Conservation (phyloP, 2,888 invertebrate genomes). For the Antheraea assamensis region DNA sequence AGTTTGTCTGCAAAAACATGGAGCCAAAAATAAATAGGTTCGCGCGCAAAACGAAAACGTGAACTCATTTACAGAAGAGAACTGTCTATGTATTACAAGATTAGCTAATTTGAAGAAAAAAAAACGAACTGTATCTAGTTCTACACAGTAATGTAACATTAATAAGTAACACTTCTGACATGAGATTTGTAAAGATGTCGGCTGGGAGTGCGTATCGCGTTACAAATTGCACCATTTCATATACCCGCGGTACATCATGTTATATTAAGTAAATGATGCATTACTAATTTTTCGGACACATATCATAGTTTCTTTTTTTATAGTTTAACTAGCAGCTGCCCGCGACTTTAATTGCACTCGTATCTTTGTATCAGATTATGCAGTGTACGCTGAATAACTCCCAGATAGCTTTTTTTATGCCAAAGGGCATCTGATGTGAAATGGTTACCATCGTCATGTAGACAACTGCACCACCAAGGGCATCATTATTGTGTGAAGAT, state of each 20-base stretch:
- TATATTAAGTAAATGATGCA: slow-evolving; percentile 3
- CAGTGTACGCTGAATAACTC: no score
- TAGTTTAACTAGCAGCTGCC: no score
- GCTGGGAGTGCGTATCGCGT: neutral
- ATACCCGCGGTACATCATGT: neutral
- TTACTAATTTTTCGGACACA: neutral
- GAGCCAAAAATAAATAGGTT: no score
- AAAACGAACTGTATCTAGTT: slow-evolving; percentile 2
- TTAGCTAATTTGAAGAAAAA: slow-evolving; percentile 4
- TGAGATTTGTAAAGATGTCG: slow-evolving; percentile 10
- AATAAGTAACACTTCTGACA: slow-evolving; percentile 3
- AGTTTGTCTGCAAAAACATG: no score
- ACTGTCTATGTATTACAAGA: neutral
- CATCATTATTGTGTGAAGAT: no score
- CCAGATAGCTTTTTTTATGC: no score
- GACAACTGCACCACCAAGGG: no score
- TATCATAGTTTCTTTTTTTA: neutral
- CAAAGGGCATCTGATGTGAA: no score
- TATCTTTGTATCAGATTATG: no score
- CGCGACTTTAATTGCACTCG: no score
- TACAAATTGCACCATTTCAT: slow-evolving; percentile 1
- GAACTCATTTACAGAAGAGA: neutral
- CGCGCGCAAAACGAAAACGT: no score
- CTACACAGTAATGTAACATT: slow-evolving; percentile 7
- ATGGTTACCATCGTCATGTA: no score